Conservation (phyloP, 2,113 vertebrate species). For the Alces alces region DNA sequence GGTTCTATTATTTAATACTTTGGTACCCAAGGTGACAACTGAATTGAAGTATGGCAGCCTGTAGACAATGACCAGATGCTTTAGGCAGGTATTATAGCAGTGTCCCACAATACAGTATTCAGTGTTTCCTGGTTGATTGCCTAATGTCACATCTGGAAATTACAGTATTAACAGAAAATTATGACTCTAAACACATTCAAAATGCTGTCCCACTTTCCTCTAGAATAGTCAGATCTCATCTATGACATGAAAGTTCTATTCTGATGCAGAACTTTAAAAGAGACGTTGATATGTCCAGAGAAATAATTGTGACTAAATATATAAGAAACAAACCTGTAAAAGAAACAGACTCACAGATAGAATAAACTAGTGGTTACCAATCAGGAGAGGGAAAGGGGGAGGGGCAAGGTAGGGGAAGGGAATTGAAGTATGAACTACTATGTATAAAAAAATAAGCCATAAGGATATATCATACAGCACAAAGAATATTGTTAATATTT, state of each 20-base stretch:
- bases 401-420: background rate
- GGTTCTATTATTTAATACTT: background rate
- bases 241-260: background rate
- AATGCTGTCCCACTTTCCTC: background rate
- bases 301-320: background rate
- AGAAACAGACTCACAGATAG: background rate
- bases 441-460: background rate
- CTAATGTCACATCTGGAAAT: background rate
- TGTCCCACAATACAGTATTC: background rate
- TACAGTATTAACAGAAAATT: background rate
- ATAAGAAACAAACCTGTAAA: background rate
- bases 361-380: background rate
- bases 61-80: background rate
- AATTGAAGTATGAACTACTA: background rate
- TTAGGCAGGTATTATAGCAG: background rate
- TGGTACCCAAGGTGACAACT: background rate
- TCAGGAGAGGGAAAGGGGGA: background rate
- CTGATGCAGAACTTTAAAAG: background rate
- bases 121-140: background rate
- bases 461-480: background rate
- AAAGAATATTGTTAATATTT: background rate
- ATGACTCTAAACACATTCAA: background rate
- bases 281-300: background rate
- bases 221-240: background rate
- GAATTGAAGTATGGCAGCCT: background rate